Conservation (phyloP, 1,140 invertebrate genomes). For the Caligus rogercresseyi region DNA sequence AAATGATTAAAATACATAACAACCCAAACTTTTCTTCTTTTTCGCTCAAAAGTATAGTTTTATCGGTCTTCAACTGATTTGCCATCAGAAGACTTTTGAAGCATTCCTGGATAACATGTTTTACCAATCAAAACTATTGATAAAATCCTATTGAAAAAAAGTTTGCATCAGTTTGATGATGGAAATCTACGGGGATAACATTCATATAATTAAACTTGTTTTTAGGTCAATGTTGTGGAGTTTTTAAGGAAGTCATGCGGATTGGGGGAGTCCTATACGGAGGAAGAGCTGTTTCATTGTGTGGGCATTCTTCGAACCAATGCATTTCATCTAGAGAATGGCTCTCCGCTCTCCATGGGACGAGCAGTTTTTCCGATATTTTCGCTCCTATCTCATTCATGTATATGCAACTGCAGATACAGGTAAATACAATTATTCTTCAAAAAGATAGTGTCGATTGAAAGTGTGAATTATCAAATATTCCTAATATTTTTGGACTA, state of each 20-base stretch:
- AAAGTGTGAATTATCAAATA: neutral
- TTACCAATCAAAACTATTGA: neutral
- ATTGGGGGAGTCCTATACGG: neutral
- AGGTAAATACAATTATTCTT: neutral
- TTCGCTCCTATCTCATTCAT: slow-evolving; percentile 14
- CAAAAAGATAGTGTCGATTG: neutral
- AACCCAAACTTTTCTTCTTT: neutral
- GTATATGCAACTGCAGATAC: slow-evolving; percentile 9
- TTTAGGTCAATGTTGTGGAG: slow-evolving; percentile 17
- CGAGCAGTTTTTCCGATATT: slow-evolving; percentile 12
- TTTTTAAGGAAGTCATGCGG: slow-evolving; percentile 7
- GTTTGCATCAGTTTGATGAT: too few relatives aligned
- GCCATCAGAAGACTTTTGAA: neutral
- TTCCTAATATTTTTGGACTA: neutral
- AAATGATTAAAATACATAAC: too few relatives aligned
- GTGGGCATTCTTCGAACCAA: slow-evolving; percentile 16
- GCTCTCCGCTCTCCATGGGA: neutral
- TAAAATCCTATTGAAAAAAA: neutral
- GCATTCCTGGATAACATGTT: neutral
- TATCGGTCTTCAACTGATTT: neutral
- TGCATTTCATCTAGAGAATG: slow-evolving; percentile 10
- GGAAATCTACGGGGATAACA: too few relatives aligned
- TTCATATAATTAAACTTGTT: neutral
- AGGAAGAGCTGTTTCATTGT: slow-evolving; percentile 13
- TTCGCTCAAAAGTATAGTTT: neutral